phyloP scores from a whole-genome alignment of 2,113 vertebrate genomes.

The Ondatra zibethicus region DNA sequence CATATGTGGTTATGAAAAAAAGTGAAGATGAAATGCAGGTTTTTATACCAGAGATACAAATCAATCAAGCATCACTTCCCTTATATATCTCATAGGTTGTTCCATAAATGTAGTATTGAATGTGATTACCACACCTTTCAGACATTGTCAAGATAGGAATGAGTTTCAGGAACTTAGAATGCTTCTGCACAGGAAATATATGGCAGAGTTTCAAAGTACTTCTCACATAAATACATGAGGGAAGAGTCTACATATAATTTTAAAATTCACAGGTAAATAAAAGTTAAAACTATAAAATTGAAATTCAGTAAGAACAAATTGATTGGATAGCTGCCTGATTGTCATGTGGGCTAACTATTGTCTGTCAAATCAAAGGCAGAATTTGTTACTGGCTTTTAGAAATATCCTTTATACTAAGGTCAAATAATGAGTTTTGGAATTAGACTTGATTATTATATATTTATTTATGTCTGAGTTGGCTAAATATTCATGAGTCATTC shows the following conservation, averaged over 20 bases:
- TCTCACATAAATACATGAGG: not conserved
- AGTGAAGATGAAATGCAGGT: not conserved
- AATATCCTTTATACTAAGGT: not conserved
- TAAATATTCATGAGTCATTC: not conserved
- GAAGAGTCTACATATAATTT: not conserved
- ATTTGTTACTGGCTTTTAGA: not conserved
- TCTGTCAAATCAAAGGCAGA: not conserved
- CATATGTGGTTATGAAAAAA: not conserved
- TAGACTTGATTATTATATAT: not conserved
- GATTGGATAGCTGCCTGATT: not conserved
- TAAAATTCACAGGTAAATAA: not conserved
- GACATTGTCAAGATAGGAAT: not conserved
- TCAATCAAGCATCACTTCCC: not conserved
- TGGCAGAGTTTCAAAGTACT: not conserved
- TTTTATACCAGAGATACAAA: not conserved
- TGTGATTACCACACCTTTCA: not conserved
- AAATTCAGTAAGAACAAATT: not conserved
- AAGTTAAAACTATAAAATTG: constrained; percentile 3
- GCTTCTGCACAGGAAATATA: not conserved
- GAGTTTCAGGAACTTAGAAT: not conserved
- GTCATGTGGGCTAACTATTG: not conserved
- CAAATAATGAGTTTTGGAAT: not conserved
- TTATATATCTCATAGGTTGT: not conserved
- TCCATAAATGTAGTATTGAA: accelerated
- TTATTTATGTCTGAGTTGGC: not conserved